Percentiles rank a stretch among this genome's conserved stretches.
Evolutionary conservation across 1,140 invertebrate genomes (phyloP).

Genomic region (Saccostrea glomerata): DNA sequence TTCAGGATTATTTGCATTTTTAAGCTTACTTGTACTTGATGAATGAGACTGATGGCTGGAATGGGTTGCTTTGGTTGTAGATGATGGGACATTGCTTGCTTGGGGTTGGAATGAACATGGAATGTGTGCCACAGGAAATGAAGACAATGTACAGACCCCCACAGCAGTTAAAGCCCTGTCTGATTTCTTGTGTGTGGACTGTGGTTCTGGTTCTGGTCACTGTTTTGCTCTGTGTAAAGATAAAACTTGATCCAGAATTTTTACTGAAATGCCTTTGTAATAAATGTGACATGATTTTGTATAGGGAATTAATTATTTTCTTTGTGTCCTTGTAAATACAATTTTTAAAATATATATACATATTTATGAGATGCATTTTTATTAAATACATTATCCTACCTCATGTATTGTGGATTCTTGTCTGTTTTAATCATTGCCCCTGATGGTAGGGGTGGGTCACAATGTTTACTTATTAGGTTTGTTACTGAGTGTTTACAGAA

Average conservation of each 20-base stretch:
- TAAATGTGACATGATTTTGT: background rate
- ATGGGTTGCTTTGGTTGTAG: conserved; percentile 78
- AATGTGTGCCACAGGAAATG: conserved; percentile 88
- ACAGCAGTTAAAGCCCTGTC: conserved; percentile 51
- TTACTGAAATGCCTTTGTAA: background rate
- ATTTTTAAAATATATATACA: too few species aligned
- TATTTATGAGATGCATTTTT: too few species aligned
- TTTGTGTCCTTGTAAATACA: too few species aligned
- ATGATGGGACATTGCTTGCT: conserved; percentile 83
- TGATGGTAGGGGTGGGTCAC: too few species aligned
- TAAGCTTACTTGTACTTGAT: too few species aligned
- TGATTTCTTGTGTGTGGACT: conserved; percentile 41
- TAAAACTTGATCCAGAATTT: background rate
- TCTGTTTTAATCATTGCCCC: too few species aligned
- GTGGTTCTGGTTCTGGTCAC: conserved; percentile 73
- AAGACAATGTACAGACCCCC: conserved; percentile 82
- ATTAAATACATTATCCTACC: too few species aligned
- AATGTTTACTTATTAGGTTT: too few species aligned
- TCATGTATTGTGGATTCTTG: too few species aligned
- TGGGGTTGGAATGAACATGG: conserved; percentile 97
- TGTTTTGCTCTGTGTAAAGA: conserved; percentile 61
- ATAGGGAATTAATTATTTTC: background rate
- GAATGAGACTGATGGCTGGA: too few species aligned
- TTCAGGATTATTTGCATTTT: too few species aligned
- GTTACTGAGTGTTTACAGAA: too few species aligned